phyloP scores from a whole-genome alignment of 92 coral and sea anemone species.

The Galaxea fascicularis region DNA sequence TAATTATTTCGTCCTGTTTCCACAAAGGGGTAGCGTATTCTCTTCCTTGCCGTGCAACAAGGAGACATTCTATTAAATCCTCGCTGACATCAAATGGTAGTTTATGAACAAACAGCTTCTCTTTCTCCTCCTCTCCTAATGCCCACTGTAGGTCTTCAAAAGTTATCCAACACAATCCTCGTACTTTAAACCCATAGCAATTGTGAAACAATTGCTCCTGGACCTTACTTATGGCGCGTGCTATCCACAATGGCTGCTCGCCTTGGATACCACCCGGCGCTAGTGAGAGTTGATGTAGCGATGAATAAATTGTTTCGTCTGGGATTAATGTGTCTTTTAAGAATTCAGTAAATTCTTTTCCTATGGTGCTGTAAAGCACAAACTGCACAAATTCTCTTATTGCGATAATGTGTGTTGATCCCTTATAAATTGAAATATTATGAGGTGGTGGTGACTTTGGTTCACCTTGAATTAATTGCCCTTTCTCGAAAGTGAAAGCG shows the following conservation, averaged over 20 bases:
- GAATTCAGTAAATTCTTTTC: constrained; percentile 53
- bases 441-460: constrained; percentile 47
- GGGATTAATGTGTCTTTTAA: constrained; percentile 47
- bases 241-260: constrained; percentile 7
- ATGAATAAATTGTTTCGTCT: constrained; percentile 47
- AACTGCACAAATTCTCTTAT: constrained; percentile 45
- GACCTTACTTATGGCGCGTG: background rate
- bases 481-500: background rate
- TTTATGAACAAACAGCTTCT: constrained; percentile 45
- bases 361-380: constrained; percentile 25
- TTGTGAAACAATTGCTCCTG: too few relatives aligned
- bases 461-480: too few relatives aligned
- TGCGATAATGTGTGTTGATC: constrained; percentile 49
- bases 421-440: constrained; percentile 42
- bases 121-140: background rate
- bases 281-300: constrained; percentile 34
- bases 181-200: background rate
- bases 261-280: constrained; percentile 14
- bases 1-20: background rate
- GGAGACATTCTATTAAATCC: constrained; percentile 27
- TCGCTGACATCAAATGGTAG: constrained; percentile 22
- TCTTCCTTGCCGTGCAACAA: constrained; percentile 13
- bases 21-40: background rate
- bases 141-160: constrained; percentile 43
- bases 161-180: constrained; percentile 9